phyloP scores from a whole-genome alignment of 2,797 vertebrate genomes.

The Silurus lanzhouensis region DNA sequence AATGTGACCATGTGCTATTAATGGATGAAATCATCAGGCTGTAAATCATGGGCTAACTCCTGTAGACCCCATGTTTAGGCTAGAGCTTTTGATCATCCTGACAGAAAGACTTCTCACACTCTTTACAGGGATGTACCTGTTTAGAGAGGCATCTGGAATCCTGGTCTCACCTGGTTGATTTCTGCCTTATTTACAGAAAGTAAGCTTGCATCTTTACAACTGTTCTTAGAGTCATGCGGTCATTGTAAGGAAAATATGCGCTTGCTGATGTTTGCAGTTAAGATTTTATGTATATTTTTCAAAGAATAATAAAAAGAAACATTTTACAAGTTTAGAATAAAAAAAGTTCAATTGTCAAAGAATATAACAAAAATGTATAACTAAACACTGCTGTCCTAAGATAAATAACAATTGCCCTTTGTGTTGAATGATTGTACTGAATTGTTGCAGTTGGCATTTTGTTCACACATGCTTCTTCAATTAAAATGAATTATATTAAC shows the following conservation, averaged over 20 bases:
- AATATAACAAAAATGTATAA: neutral
- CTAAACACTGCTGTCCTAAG: neutral
- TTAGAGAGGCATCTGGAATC: neutral
- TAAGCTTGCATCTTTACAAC: neutral
- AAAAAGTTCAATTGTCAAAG: neutral
- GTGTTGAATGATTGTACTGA: neutral
- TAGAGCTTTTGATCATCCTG: slow-evolving; percentile 33
- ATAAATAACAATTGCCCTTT: neutral
- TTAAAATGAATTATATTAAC: neutral
- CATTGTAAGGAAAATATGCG: neutral
- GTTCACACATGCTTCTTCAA: too few relatives aligned
- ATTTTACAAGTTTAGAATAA: neutral
- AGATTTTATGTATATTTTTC: neutral
- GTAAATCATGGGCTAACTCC: slow-evolving; percentile 39
- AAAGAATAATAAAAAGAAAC: neutral
- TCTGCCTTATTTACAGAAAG: slow-evolving; percentile 8
- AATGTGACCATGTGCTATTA: slow-evolving; percentile 27
- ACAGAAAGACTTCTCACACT: slow-evolving; percentile 14
- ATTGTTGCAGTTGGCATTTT: neutral
- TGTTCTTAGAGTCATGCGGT: neutral
- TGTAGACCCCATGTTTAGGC: slow-evolving; percentile 20
- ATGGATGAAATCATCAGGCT: slow-evolving; percentile 43
- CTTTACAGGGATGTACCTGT: neutral
- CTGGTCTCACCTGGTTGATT: slow-evolving; percentile 2
- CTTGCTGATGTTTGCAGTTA: neutral